These are phyloP conservation scores for Herpetotheres cachinnans DNA, from an alignment of 2,113 vertebrate genomes.

Conservation along the genomic window DNA sequence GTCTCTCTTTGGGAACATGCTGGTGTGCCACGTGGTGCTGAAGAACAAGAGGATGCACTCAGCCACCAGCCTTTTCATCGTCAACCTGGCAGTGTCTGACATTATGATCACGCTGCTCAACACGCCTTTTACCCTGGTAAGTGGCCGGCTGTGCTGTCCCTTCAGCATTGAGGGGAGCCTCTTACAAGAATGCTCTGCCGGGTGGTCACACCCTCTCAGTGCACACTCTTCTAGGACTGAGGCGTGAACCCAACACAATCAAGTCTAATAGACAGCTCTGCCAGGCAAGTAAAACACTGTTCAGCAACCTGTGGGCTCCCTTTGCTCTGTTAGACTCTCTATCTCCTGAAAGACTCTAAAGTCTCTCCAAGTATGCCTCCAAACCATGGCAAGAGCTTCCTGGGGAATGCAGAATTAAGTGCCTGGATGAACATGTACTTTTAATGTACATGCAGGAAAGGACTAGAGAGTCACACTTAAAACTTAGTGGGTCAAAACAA, in stretches of 20 bases:
- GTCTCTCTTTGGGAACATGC: slow-evolving; percentile 78
- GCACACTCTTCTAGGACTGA: not conserved
- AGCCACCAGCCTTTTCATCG: slow-evolving; percentile 66
- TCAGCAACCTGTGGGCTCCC: not conserved
- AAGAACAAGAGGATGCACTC: slow-evolving; percentile 79
- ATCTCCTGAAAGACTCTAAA: not conserved
- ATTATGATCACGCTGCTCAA: slow-evolving; percentile 69
- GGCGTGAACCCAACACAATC: not conserved
- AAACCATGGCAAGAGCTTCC: not conserved
- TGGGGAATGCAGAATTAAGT: not conserved
- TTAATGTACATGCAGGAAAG: not conserved
- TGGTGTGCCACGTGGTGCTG: slow-evolving; percentile 79
- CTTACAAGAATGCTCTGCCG: not conserved
- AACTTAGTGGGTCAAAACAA: not conserved
- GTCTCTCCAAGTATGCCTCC: not conserved
- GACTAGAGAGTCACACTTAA: not conserved
- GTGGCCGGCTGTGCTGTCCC: not conserved
- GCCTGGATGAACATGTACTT: not conserved
- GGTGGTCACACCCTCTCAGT: not conserved
- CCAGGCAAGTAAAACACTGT: not conserved
- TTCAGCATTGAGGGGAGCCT: not conserved
- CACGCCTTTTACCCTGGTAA: slow-evolving; percentile 69
- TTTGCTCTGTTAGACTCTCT: not conserved
- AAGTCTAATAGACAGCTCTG: not conserved
- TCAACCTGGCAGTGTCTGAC: slow-evolving; percentile 66